A percentile compares a stretch with the other conserved stretches of the same genome.
These are phyloP conservation scores for Syngnathus rostellatus DNA, from an alignment of 2,797 vertebrate species.

Conservation along the genomic window DNA sequence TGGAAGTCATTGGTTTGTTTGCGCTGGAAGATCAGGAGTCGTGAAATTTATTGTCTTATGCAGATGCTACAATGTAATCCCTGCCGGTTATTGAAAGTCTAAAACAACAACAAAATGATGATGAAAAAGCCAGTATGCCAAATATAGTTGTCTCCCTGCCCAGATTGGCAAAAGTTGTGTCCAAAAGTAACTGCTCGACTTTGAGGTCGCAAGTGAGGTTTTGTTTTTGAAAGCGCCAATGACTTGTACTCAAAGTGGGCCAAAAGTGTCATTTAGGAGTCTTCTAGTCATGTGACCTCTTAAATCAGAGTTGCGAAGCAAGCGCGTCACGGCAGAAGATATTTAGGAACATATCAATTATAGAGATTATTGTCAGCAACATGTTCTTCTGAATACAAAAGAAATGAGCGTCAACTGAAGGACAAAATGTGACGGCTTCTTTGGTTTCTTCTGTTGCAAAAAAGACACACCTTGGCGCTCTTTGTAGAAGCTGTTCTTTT, in stretches of 20 bases:
- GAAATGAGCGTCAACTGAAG: no score
- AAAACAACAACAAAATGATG: neutral
- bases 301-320: neutral
- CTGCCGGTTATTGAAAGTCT: no score
- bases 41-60: neutral
- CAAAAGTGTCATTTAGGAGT: neutral
- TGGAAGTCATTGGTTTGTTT: conserved; percentile 2
- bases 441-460: no score
- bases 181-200: neutral
- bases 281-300: neutral
- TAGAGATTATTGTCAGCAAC: no score
- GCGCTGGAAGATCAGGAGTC: neutral
- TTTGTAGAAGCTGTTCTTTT: no score
- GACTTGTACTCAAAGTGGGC: neutral
- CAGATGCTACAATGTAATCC: no score
- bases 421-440: no score
- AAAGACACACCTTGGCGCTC: no score
- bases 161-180: neutral
- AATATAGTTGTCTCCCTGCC: neutral
- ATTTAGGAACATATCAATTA: no score
- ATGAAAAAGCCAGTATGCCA: neutral
- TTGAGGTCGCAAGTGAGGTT: neutral
- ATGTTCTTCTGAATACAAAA: no score
- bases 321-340: neutral
- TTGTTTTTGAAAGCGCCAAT: neutral